Evolutionary conservation across 2,113 vertebrate genomes (phyloP).

Genomic region (Tragelaphus imberbis): DNA sequence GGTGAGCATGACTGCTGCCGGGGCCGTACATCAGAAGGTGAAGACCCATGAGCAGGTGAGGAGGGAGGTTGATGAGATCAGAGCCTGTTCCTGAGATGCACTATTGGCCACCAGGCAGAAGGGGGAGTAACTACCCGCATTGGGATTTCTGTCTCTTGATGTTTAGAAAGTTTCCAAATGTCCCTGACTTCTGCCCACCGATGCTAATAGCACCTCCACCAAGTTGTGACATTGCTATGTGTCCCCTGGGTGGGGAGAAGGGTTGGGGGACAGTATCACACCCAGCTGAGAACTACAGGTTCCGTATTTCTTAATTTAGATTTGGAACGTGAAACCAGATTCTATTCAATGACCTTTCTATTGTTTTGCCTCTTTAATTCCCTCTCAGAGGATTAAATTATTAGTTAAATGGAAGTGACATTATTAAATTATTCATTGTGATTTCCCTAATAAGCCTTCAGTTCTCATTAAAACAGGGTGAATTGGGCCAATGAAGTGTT

Average conservation of each 20-base stretch:
- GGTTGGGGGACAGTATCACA: neutral
- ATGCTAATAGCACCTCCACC: neutral
- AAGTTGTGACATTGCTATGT: neutral
- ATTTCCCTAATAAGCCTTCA: neutral
- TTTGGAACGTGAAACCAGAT: neutral
- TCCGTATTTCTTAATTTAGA: neutral
- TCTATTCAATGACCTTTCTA: neutral
- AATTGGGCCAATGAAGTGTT: neutral
- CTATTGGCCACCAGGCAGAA: neutral
- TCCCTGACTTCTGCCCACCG: neutral
- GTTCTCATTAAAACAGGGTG: neutral
- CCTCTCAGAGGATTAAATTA: neutral
- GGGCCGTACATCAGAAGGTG: neutral
- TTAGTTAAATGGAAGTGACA: neutral
- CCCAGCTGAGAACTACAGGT: neutral
- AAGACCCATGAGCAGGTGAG: neutral
- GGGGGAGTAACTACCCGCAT: neutral
- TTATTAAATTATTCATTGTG: neutral
- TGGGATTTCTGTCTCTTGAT: neutral
- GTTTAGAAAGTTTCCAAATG: neutral
- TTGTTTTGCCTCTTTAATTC: neutral
- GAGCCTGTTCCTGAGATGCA: too few species aligned
- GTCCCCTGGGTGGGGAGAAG: neutral
- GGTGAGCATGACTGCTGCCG: slow-evolving; percentile 74
- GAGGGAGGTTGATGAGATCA: accelerated